Evolutionary conservation across 1,140 invertebrate genomes (phyloP), one percentile per base, ranked within the genome.

Genomic region (Amyelois transitella): DNA sequence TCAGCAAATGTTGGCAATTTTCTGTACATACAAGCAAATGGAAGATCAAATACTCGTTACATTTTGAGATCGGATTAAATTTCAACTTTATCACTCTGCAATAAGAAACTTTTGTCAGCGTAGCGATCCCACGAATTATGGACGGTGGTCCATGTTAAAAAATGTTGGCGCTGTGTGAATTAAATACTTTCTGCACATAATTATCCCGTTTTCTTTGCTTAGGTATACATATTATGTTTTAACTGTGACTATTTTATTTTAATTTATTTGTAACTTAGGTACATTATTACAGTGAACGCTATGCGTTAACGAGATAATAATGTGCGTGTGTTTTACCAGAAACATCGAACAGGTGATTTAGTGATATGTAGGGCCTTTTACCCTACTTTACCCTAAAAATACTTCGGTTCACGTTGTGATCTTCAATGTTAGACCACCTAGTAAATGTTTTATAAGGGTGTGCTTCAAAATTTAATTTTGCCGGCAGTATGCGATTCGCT

Each of bases 381-480:
- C n/a, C n/a, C n/a, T n/a, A n/a, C n/a, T n/a, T n/a, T n/a, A n/a
- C n/a, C n/a, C n/a, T n/a, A n/a, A n/a, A n/a, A n/a, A n/a, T 38
- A 38, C 2, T 14, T 2, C 12, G 2, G 17, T 14, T 38, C 8
- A 4, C 32, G 32, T 14, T 38, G 32, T 14, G 6, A 38, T 38
- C 32, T 38, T 38, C 6, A 38, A 38, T 14, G 2, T 38, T 21
- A 22, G 8, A 21, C 48, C 55, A 21, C 18, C 22, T 10, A 50
- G 49, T 66, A 60, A 69, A 69, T 66, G 63, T 69, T 69, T 69
- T 69, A 69, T 69, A 66, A 63, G 67, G 63, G 63, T 60, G 58
- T 58, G 67, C 64, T 66, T 69, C 63, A 69, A 66, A 69, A 66
- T 69, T 69, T 69, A 66, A 69, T 69, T 65, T 62, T 61, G 58